phyloP scores from a whole-genome alignment of 2,797 vertebrate genomes.

The Menidia menidia region DNA sequence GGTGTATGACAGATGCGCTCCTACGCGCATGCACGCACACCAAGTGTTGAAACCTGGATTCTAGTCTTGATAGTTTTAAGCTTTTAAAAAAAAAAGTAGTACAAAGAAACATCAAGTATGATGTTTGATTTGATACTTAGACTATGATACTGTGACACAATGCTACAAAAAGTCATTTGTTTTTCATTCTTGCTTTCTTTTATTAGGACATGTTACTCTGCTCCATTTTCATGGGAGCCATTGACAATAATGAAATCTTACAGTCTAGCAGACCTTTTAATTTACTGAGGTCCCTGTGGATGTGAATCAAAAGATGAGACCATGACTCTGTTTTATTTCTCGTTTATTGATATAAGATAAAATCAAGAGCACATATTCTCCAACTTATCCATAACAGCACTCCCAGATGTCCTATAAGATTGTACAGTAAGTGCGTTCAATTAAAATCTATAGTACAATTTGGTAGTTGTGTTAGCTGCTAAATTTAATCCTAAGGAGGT shows the following conservation, averaged over 20 bases:
- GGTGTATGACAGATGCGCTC: conserved; percentile 23
- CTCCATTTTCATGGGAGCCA: conserved; percentile 32
- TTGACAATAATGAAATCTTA: conserved; percentile 31
- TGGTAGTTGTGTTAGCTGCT: conserved; percentile 44
- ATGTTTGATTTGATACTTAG: conserved; percentile 57
- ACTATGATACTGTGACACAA: conserved; percentile 78
- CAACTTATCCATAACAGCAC: conserved; percentile 20
- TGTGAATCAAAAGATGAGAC: conserved; percentile 51
- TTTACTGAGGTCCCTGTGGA: conserved; percentile 31
- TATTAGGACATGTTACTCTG: conserved; percentile 24
- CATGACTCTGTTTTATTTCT: conserved; percentile 54
- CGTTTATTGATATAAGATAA: conserved; percentile 43
- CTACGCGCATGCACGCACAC: conserved; percentile 15
- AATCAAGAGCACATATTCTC: conserved; percentile 65
- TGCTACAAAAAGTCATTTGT: conserved; percentile 17
- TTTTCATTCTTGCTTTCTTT: conserved; percentile 46
- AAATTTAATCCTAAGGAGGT: conserved; percentile 40
- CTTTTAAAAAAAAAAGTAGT: conserved; percentile 34
- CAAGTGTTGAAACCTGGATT: conserved; percentile 33
- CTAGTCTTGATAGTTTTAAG: conserved; percentile 27
- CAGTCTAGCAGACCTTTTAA: conserved; percentile 44
- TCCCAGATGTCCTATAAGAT: conserved; percentile 27
- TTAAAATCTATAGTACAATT: conserved; percentile 42
- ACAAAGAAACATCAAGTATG: conserved; percentile 43
- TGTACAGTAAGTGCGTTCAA: conserved; percentile 61